Conservation (phyloP, 1,140 invertebrate genomes). For the Palaemon carinicauda region DNA sequence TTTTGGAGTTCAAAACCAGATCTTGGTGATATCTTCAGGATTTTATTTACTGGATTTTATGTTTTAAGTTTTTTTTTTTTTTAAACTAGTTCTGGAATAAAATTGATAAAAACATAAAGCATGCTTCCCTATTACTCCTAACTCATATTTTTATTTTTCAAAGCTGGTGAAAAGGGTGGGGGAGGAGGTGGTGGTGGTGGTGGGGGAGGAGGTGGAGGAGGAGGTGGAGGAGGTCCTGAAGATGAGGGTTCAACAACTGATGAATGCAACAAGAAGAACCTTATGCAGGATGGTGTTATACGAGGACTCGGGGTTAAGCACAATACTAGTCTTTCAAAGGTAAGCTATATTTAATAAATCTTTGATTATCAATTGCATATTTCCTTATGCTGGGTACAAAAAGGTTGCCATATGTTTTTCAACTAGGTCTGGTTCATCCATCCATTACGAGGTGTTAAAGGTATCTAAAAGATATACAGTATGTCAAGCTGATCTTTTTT, state of each 20-base stretch:
- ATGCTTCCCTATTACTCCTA: background rate
- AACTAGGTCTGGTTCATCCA: too few species aligned
- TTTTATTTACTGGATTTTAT: too few species aligned
- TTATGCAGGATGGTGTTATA: slow-evolving; percentile 37
- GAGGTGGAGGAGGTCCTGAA: slow-evolving; percentile 1
- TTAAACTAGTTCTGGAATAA: too few species aligned
- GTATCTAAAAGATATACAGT: too few species aligned
- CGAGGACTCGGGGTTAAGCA: slow-evolving; percentile 23
- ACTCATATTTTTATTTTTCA: background rate
- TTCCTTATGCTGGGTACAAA: background rate
- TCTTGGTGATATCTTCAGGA: too few species aligned
- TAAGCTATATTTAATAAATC: background rate
- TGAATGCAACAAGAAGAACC: slow-evolving; percentile 52
- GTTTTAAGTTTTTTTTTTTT: too few species aligned
- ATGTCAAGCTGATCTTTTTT: too few species aligned
- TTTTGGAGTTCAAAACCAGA: too few species aligned
- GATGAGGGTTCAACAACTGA: slow-evolving; percentile 47
- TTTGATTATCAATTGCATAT: background rate
- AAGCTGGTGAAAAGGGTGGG: background rate
- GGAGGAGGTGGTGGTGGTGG: background rate
- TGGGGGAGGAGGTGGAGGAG: background rate
- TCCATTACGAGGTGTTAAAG: too few species aligned
- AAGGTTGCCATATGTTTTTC: too few species aligned
- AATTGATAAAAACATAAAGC: too few species aligned
- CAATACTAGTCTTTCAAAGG: slow-evolving; percentile 52